Percentiles rank a stretch among this genome's conserved stretches.
phyloP scores from a whole-genome alignment of 2,113 vertebrate species.

The Microtus oregoni region DNA sequence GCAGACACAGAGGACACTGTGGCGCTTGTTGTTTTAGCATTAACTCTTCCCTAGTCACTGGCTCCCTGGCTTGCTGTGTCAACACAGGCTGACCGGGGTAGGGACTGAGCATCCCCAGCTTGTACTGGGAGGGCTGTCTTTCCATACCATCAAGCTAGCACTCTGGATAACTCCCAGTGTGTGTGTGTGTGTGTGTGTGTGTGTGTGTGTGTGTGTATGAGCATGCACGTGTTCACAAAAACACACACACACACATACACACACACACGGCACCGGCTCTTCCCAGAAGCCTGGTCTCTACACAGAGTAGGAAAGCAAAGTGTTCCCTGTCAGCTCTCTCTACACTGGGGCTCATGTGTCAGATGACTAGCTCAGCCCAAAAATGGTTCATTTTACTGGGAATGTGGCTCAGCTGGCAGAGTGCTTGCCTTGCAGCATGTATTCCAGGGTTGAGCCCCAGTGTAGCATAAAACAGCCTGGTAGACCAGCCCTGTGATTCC shows the following conservation, averaged over 20 bases:
- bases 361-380: background rate
- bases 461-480: background rate
- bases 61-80: background rate
- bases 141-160: background rate
- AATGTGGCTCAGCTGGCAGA: background rate
- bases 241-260: too few relatives aligned
- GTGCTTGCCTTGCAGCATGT: too few relatives aligned
- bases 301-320: background rate
- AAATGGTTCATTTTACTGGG: background rate
- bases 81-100: background rate
- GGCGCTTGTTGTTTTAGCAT: background rate
- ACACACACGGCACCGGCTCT: rapidly evolving
- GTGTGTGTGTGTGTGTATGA: too few relatives aligned
- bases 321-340: background rate
- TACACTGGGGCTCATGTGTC: background rate
- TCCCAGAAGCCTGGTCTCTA: background rate
- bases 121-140: background rate
- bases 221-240: too few relatives aligned
- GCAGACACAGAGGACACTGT: rapidly evolving
- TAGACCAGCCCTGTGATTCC: background rate
- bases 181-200: too few relatives aligned
- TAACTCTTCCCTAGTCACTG: background rate
- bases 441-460: background rate
- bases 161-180: background rate
- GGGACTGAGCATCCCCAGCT: rapidly evolving